A percentile compares a stretch with the other conserved stretches of the same genome.
phyloP scores from a whole-genome alignment of 2,113 vertebrate species.

The Bothrops jararaca region DNA sequence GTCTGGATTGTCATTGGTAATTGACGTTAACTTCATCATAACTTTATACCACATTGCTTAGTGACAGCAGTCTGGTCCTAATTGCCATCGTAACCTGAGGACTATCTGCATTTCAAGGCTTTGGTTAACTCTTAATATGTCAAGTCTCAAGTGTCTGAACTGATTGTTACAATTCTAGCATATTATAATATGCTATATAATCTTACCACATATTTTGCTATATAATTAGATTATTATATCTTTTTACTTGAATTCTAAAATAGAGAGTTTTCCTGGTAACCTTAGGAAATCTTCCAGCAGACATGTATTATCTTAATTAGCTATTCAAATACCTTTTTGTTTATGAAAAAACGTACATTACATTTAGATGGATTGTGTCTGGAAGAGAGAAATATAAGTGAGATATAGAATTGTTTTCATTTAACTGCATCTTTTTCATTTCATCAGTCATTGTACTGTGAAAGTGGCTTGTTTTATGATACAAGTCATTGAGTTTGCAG shows the following conservation, averaged over 20 bases:
- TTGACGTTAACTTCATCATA: neutral
- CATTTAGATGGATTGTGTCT: neutral
- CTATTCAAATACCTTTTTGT: neutral
- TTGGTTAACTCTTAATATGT: constrained; percentile 27
- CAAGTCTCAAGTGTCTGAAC: neutral
- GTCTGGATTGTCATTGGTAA: neutral
- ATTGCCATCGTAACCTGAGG: neutral
- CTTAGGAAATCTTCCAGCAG: neutral
- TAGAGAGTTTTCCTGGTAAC: neutral
- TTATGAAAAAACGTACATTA: neutral
- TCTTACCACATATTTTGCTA: neutral
- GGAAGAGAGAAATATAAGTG: neutral
- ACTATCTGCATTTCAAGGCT: neutral
- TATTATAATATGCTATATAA: neutral
- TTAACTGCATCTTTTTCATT: neutral
- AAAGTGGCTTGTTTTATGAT: neutral
- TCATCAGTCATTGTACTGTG: neutral
- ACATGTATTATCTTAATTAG: neutral
- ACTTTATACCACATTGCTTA: neutral
- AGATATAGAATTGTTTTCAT: neutral
- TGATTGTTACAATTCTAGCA: neutral
- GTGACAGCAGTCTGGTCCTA: neutral
- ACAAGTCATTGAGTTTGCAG: neutral
- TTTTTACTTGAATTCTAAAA: constrained; percentile 1
- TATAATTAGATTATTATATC: neutral